Percentiles rank a stretch among this genome's conserved stretches.
phyloP scores from a whole-genome alignment of 2,113 vertebrate genomes.

The Alces alces region DNA sequence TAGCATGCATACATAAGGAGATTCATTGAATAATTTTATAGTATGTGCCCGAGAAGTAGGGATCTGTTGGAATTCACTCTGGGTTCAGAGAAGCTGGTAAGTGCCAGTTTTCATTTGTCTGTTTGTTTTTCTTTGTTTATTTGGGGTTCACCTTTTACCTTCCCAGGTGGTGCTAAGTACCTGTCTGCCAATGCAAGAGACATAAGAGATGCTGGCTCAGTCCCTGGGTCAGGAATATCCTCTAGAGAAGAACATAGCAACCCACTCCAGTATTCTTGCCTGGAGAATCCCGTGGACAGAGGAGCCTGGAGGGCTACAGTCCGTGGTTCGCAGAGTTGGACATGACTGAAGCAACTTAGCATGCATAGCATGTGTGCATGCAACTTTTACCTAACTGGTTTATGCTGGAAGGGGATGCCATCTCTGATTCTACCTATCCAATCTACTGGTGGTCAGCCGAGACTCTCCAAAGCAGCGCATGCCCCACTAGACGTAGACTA shows the following conservation, averaged over 20 bases:
- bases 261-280: background rate
- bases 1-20: background rate
- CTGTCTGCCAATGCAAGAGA: background rate
- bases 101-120: background rate
- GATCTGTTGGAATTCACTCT: background rate
- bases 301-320: background rate
- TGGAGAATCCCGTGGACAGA: background rate
- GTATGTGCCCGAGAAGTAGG: background rate
- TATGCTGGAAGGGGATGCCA: background rate
- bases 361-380: rapidly evolving
- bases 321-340: background rate
- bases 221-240: background rate
- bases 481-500: background rate
- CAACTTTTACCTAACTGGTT: background rate
- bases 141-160: background rate
- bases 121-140: background rate
- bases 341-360: background rate
- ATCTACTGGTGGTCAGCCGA: background rate
- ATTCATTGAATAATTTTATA: background rate
- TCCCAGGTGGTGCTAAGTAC: background rate
- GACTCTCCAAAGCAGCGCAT: background rate
- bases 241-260: background rate
- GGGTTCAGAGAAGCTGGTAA: background rate
- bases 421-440: background rate
- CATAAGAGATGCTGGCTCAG: background rate